Evolutionary conservation across 2,113 vertebrate species (phyloP).

Genomic region (Cygnus atratus): DNA sequence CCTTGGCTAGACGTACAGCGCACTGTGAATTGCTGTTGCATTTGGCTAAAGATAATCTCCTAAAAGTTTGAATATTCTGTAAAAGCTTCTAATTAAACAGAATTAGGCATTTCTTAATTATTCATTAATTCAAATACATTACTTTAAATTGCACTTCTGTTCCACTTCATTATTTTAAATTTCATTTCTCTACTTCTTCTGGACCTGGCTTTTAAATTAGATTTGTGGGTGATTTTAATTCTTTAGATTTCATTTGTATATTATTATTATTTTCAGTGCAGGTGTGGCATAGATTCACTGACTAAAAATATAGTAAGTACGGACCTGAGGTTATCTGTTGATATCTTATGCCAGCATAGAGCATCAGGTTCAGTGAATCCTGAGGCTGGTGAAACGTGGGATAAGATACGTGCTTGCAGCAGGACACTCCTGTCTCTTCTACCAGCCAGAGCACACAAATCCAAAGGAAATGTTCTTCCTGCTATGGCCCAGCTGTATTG

Average conservation of each 20-base stretch:
- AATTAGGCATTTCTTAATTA: constrained; percentile 63
- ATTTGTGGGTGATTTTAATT: background rate
- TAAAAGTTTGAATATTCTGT: constrained; percentile 32
- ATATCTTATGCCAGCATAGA: background rate
- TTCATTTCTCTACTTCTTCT: background rate
- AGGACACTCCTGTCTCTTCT: background rate
- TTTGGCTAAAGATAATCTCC: constrained; percentile 3
- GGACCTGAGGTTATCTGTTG: background rate
- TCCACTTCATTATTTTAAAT: constrained; percentile 20
- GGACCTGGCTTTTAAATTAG: background rate
- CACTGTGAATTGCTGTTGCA: constrained; percentile 30
- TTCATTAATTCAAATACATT: constrained; percentile 72
- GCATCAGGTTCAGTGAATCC: background rate
- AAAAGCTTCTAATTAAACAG: constrained; percentile 77
- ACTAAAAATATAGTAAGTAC: background rate
- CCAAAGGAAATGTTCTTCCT: background rate
- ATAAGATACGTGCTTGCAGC: background rate
- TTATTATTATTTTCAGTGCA: background rate
- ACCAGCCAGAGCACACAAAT: background rate
- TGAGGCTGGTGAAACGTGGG: background rate
- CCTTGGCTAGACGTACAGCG: constrained; percentile 56
- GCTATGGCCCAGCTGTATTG: background rate
- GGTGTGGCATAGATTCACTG: background rate
- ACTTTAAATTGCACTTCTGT: constrained; percentile 69
- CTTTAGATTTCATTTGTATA: background rate